These are phyloP conservation scores for Amphipyra tragopoginis DNA, from an alignment of 2,888 invertebrate species.

Conservation along the genomic window DNA sequence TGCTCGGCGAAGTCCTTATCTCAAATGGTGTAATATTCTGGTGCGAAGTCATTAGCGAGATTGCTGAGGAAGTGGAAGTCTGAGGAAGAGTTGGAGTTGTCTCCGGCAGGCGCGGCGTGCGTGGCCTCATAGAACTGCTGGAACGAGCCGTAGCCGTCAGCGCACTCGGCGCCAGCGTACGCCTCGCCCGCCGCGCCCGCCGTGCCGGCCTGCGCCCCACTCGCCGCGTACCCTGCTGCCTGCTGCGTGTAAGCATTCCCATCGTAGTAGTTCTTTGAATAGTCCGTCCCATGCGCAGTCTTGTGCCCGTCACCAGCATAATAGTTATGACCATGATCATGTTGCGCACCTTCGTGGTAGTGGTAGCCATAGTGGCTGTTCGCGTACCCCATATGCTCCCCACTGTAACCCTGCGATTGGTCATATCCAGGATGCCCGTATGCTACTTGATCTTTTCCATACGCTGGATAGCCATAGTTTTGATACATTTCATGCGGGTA, in stretches of 20 bases:
- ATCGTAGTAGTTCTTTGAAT: constrained; percentile 88
- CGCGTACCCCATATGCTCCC: constrained; percentile 83
- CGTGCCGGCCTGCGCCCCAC: constrained; percentile 77
- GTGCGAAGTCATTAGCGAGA: constrained; percentile 97
- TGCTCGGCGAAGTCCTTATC: constrained; percentile 89
- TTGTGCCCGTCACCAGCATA: constrained; percentile 87
- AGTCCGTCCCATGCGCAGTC: constrained; percentile 85
- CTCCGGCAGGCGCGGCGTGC: constrained; percentile 90
- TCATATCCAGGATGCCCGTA: constrained; percentile 91
- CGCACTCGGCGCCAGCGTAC: constrained; percentile 86
- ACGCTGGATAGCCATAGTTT: constrained; percentile 87
- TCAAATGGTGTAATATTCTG: constrained; percentile 95
- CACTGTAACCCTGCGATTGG: constrained; percentile 81
- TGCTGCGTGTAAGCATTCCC: constrained; percentile 75
- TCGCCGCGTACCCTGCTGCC: constrained; percentile 74
- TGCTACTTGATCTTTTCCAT: constrained; percentile 87
- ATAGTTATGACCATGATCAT: constrained; percentile 82
- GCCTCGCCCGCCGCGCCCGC: constrained; percentile 89
- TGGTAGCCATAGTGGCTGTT: constrained; percentile 88
- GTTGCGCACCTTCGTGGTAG: constrained; percentile 84
- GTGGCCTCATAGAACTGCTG: constrained; percentile 92
- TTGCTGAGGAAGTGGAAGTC: constrained; percentile 98
- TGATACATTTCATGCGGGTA: constrained; percentile 88
- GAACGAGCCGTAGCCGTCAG: constrained; percentile 92
- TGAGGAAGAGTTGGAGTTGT: constrained; percentile 97